phyloP scores from a whole-genome alignment of 2,888 invertebrate species.

The Tetanocera ferruginea region DNA sequence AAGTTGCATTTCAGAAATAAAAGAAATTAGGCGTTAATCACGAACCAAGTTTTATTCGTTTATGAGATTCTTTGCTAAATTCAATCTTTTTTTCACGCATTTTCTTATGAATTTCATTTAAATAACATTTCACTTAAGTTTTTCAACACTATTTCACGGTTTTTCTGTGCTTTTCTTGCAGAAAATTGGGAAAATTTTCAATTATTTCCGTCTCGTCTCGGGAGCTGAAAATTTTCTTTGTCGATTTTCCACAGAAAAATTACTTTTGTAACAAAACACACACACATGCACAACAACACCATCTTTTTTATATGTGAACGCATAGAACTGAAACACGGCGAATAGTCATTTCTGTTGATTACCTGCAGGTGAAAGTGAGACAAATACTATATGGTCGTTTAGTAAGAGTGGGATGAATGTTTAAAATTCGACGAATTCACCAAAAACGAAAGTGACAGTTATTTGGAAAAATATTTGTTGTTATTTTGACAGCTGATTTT shows the following conservation, averaged over 20 bases:
- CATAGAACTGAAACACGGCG: conserved; percentile 2
- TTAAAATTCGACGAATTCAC: too few species aligned
- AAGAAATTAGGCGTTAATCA: background rate
- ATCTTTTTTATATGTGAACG: conserved; percentile 2
- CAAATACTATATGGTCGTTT: background rate
- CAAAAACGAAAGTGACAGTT: conserved; percentile 16
- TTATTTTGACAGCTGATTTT: conserved; percentile 26
- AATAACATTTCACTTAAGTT: conserved; percentile 6
- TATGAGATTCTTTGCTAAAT: background rate
- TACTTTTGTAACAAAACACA: conserved; percentile 41
- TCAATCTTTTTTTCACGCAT: conserved; percentile 25
- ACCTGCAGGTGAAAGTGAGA: background rate
- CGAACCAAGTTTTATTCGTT: background rate
- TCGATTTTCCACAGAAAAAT: conserved; percentile 47
- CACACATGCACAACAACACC: conserved; percentile 23
- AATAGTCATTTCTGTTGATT: background rate
- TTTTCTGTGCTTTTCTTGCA: conserved; percentile 32
- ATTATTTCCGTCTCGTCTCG: conserved; percentile 49
- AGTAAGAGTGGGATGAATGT: background rate
- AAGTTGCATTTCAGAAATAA: conserved; percentile 37
- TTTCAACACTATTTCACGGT: conserved; percentile 37
- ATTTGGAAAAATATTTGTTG: background rate
- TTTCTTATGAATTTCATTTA: conserved; percentile 1
- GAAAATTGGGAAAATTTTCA: conserved; percentile 23
- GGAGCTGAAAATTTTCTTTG: conserved; percentile 48